Base-by-base conservation (phyloP, 2,888 invertebrate genomes). In the Toxonevra muliebris region DNA sequence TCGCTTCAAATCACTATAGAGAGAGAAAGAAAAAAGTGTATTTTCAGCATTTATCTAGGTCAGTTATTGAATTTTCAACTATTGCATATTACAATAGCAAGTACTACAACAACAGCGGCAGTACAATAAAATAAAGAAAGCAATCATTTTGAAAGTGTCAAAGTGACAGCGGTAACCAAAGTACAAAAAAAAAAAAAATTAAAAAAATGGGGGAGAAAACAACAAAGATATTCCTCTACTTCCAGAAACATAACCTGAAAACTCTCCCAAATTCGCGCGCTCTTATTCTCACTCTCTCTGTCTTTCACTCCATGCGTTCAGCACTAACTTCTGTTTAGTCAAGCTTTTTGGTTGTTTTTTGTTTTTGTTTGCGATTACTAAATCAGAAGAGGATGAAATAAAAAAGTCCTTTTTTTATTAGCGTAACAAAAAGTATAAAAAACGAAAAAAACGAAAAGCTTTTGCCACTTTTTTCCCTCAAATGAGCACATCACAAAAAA, bases 1-100 rank as follows among this genome's bases (percentile, higher is more conserved):
- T 30, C 30, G 30, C 30, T 30, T 30, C 3, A 30, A 30, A 30
- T 30, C 30, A 7, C 30, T 30, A 30, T 30, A 7, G 30, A 30
- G 30, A 30, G 30, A 30, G 30, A 30, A 30, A 30, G 2, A 30
- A 30, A n/a, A 30, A 30, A 30, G 52, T 59, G 42, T 52, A 59
- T 59, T 66, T 61, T 20, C 30, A 54, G 20, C 72, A 30, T 30
- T 75, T 77, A 82, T 76, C 74, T 82, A 82, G 80, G 80, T 80
- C 80, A 80, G 81, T 80, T 81, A 81, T 82, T 79, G 80, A 81
- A 78, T 80, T 80, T 78, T 76, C 75, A 72, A 72, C 69, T 41
- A 64, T 66, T 65, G 62, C 41, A 54, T n/a, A n/a, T 48, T 58
- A 50, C 65, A 60, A 58, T 17, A 67, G 57, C 53, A 61, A 48